These are phyloP conservation scores for Orthosia gracilis DNA, from an alignment of 2,888 invertebrate species.

Conservation along the genomic window DNA sequence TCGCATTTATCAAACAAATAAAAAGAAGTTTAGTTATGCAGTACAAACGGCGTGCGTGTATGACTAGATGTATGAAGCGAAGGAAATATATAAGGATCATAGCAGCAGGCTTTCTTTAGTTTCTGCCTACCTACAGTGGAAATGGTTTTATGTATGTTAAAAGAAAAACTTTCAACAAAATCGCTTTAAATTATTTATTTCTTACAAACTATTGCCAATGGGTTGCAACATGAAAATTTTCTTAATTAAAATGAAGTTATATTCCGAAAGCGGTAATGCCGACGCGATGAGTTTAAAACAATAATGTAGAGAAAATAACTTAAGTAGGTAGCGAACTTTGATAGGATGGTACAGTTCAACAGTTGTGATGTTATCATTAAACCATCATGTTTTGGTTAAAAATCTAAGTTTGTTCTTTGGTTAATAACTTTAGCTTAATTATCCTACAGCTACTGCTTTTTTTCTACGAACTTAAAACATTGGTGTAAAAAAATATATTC, in stretches of 20 bases:
- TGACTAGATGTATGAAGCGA: no score
- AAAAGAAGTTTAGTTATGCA: no score
- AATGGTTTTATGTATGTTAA: no score
- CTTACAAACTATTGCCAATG: background rate
- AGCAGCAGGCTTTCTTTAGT: no score
- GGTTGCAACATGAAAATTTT: conserved; percentile 5
- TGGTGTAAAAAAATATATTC: no score
- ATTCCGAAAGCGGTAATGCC: conserved; percentile 31
- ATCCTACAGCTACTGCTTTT: background rate
- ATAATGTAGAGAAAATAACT: conserved; percentile 37
- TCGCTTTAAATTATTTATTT: background rate
- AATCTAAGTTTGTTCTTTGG: background rate
- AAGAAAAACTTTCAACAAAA: background rate
- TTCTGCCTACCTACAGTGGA: no score
- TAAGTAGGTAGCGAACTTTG: conserved; percentile 33
- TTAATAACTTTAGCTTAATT: background rate
- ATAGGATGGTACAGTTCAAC: conserved; percentile 3
- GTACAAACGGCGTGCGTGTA: no score
- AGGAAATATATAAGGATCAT: no score
- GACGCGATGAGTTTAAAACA: conserved; percentile 30
- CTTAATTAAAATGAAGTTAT: conserved; percentile 35
- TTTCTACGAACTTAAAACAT: background rate
- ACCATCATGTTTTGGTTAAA: background rate
- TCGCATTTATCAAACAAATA: no score
- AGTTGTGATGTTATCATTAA: conserved; percentile 15